Base-by-base conservation (phyloP, 2,888 invertebrate species). In the Cordylochernes scorpioides region DNA sequence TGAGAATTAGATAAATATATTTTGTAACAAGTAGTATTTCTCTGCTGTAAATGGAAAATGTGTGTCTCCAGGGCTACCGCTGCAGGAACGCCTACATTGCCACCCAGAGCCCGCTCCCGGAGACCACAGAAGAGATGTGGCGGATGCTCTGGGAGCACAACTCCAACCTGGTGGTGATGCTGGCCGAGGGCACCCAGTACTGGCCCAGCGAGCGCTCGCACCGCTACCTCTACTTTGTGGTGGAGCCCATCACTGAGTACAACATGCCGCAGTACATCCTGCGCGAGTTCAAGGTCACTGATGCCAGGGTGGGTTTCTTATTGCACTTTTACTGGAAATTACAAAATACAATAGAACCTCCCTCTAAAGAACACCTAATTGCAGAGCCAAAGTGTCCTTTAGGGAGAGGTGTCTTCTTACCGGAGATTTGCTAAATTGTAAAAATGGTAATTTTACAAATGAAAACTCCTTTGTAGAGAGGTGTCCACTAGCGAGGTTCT, bases 91-190 rank as follows among this genome's bases (percentile, higher is more conserved):
- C 91, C 2, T 37, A 37, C 17, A 84, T 97, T 38, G 91, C 88
- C 5, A 62, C 91, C 9, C 94, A 97, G 55, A 94, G 91, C n/a
- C 91, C 97, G 0, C 57, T 94, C 34, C 68, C 72, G 28, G 86
- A 94, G 49, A 94, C 94, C 0, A 80, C 84, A 1, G 91, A 91
- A 46, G 97, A 97, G 53, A 80, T 97, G 53, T 97, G 97, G 97
- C 64, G 94, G 34, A 94, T 94, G 91, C 62, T 97, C 24, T 99
- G 97, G 97, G 94, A 97, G 51, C 91, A 94, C 53, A 94, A 97
- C 53, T 91, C 91, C 2, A 91, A 88, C 21, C 94, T 99, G 50
- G 75, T 97, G 39, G 97, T 97, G 16, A 97, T 97, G 91, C 60
- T 97, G 37, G 97, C 97, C 54, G 94, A 94, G 59, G 94, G 94